These are phyloP conservation scores for Noctua janthina DNA, from an alignment of 2,888 invertebrate genomes.

Conservation along the genomic window DNA sequence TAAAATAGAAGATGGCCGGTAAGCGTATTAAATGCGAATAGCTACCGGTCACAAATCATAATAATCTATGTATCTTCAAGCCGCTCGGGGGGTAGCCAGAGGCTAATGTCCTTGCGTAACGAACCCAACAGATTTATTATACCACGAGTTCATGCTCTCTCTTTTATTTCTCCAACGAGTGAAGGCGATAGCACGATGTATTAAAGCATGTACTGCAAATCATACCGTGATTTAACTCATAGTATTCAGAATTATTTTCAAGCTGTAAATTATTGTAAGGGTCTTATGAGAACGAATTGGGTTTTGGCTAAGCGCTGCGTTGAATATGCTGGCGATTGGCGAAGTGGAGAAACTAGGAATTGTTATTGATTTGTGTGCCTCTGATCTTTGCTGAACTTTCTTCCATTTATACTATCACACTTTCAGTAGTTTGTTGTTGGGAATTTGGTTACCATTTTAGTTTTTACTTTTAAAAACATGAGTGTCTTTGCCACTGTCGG, in stretches of 20 bases:
- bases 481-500: too few relatives aligned
- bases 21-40: slow-evolving; percentile 67
- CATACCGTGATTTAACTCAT: slow-evolving; percentile 55
- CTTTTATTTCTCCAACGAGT: slow-evolving; percentile 37
- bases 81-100: slow-evolving; percentile 66
- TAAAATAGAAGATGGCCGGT: slow-evolving; percentile 61
- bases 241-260: slow-evolving; percentile 62
- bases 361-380: slow-evolving; percentile 23
- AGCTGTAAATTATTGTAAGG: slow-evolving; percentile 58
- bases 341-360: slow-evolving; percentile 9
- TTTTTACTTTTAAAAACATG: background rate
- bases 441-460: background rate
- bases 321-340: slow-evolving; percentile 19
- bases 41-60: slow-evolving; percentile 77
- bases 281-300: slow-evolving; percentile 54
- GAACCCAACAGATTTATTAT: slow-evolving; percentile 78
- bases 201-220: slow-evolving; percentile 58
- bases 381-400: slow-evolving; percentile 21
- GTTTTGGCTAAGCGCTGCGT: slow-evolving; percentile 30
- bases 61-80: slow-evolving; percentile 75
- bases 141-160: slow-evolving; percentile 38
- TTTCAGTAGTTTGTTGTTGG: background rate
- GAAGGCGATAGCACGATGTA: slow-evolving; percentile 39
- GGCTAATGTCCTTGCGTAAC: slow-evolving; percentile 76
- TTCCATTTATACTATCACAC: background rate